phyloP scores from a whole-genome alignment of 2,888 invertebrate genomes.

The Sinopyrophorus schimmeli region DNA sequence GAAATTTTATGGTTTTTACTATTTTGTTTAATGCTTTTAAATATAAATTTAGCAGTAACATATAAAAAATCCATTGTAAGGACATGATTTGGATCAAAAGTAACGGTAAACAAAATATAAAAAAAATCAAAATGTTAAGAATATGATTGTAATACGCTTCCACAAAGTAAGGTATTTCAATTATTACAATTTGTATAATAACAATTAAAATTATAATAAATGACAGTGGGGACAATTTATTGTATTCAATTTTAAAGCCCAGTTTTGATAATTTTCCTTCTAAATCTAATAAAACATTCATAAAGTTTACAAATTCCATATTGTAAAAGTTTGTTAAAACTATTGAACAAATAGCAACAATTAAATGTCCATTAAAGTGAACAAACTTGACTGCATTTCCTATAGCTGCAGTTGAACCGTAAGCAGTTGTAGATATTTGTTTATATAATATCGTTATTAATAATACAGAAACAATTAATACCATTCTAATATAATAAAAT shows the following conservation, averaged over 20 bases:
- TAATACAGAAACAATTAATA: background rate
- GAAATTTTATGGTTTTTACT: constrained; percentile 4
- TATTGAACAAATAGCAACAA: constrained; percentile 2
- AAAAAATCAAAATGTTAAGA: background rate
- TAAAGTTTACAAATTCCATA: background rate
- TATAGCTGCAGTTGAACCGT: constrained; percentile 3
- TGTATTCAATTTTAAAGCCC: constrained; percentile 3
- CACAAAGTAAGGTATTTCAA: background rate
- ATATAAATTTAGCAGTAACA: background rate
- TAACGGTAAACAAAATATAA: constrained; percentile 3
- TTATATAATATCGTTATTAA: constrained; percentile 4
- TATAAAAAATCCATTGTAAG: constrained; percentile 9
- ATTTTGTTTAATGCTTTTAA: constrained; percentile 3
- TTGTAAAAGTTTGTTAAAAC: constrained; percentile 1
- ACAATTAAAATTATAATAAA: background rate
- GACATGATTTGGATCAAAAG: constrained; percentile 6
- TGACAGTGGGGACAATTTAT: background rate
- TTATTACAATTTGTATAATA: background rate
- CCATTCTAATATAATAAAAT: constrained; percentile 11
- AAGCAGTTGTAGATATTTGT: constrained; percentile 1
- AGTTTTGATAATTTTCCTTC: background rate
- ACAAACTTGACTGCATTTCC: constrained; percentile 6
- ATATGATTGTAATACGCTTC: background rate
- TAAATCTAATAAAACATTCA: background rate
- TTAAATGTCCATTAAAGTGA: constrained; percentile 6